A percentile compares a stretch with the other conserved stretches of the same genome.
These are phyloP conservation scores for Eupsittula cactorum DNA, from an alignment of 2,113 vertebrate species.

Conservation along the genomic window DNA sequence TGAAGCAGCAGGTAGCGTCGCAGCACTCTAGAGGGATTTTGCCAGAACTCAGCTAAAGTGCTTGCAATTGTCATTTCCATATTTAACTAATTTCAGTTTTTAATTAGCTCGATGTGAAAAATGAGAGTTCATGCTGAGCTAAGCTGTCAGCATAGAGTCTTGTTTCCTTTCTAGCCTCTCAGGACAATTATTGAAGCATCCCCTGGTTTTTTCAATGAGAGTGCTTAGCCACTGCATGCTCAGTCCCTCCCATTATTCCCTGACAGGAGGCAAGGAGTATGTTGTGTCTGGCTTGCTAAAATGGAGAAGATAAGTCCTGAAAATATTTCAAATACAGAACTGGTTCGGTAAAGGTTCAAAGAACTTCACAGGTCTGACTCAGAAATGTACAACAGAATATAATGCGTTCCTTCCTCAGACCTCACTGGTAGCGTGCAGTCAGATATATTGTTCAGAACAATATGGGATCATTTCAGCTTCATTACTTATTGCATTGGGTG, in stretches of 20 bases:
- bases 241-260: constrained; percentile 47
- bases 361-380: not conserved
- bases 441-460: not conserved
- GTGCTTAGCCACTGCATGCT: constrained; percentile 57
- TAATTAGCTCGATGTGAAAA: constrained; percentile 89
- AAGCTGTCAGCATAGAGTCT: constrained; percentile 81
- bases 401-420: not conserved
- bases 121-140: constrained; percentile 84
- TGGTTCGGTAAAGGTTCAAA: not conserved
- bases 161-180: constrained; percentile 85
- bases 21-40: constrained; percentile 83
- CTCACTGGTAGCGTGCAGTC: not conserved
- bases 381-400: not conserved
- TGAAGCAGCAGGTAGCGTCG: constrained; percentile 83
- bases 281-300: constrained; percentile 27
- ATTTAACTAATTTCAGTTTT: constrained; percentile 91
- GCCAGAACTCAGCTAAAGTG: constrained; percentile 85
- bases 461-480: not conserved
- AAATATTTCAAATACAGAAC: not conserved
- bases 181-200: constrained; percentile 81
- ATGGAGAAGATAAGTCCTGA: constrained; percentile 40
- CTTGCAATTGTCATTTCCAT: constrained; percentile 88
- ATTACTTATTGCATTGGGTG: not conserved
- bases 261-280: constrained; percentile 13
- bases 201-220: constrained; percentile 72